These are phyloP conservation scores for Batillaria attramentaria DNA, from an alignment of 1,140 invertebrate species.

Conservation along the genomic window DNA sequence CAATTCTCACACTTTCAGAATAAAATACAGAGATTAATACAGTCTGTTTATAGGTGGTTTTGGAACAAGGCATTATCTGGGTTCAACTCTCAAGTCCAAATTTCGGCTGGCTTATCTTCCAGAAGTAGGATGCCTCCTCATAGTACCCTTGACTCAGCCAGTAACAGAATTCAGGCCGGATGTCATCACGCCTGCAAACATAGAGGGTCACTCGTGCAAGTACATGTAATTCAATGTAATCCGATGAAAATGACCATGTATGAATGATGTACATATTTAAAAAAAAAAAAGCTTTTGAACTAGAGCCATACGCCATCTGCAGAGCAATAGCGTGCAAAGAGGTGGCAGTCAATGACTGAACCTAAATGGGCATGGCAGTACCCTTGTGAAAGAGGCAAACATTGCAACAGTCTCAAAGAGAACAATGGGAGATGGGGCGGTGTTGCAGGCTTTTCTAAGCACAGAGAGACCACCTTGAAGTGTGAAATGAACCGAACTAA, in stretches of 20 bases:
- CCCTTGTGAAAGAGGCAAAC: too few relatives aligned
- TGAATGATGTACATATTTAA: neutral
- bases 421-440: neutral
- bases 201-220: neutral
- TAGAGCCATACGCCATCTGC: neutral
- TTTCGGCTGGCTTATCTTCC: slow-evolving; percentile 21
- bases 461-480: too few relatives aligned
- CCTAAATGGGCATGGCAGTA: too few relatives aligned
- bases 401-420: neutral
- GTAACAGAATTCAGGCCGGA: slow-evolving; percentile 45
- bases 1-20: too few relatives aligned
- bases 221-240: neutral
- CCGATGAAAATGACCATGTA: neutral
- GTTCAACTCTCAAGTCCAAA: neutral
- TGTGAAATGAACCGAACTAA: too few relatives aligned
- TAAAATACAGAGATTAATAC: too few relatives aligned
- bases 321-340: neutral
- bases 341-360: too few relatives aligned
- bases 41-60: too few relatives aligned
- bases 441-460: too few relatives aligned
- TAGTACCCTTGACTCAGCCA: slow-evolving; percentile 58
- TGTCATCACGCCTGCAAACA: slow-evolving; percentile 43
- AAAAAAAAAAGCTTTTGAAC: slow-evolving; percentile 13
- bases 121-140: slow-evolving; percentile 45
- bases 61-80: neutral